Percentiles rank a stretch among this genome's conserved stretches.
These are phyloP conservation scores for Alces alces DNA, from an alignment of 2,113 vertebrate genomes.

Conservation along the genomic window DNA sequence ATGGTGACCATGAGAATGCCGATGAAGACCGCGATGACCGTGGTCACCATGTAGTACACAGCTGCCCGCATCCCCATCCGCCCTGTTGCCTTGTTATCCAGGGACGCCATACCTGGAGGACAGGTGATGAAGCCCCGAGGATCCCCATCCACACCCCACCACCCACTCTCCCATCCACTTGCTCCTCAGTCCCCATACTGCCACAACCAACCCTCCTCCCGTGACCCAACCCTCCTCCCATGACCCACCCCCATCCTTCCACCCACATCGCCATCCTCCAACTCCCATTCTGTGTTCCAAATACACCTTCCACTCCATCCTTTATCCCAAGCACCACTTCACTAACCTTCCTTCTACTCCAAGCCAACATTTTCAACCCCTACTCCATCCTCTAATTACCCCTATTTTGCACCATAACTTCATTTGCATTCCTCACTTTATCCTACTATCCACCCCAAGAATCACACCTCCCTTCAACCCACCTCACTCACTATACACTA, in stretches of 20 bases:
- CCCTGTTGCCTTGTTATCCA: conserved; percentile 94
- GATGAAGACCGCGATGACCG: conserved; percentile 94
- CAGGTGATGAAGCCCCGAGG: neutral
- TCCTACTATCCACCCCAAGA: neutral
- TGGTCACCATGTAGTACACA: conserved; percentile 95
- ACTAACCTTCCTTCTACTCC: neutral
- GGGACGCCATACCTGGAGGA: conserved; percentile 90
- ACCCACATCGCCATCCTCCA: neutral
- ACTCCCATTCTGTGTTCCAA: neutral
- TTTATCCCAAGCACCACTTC: neutral
- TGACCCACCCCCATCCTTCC: neutral
- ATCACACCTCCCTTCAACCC: neutral
- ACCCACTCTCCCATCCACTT: neutral
- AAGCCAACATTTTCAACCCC: neutral
- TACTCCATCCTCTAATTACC: neutral
- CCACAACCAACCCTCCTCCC: neutral
- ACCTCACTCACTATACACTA: neutral
- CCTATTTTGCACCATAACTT: neutral
- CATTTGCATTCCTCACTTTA: neutral
- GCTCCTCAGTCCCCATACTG: neutral
- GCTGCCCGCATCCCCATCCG: conserved; percentile 94
- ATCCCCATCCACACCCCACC: neutral
- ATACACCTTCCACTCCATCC: neutral
- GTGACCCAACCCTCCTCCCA: neutral
- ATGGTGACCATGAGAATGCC: conserved; percentile 94